Evolutionary conservation across 2,113 vertebrate genomes (phyloP).

Genomic region (Callospermophilus lateralis): DNA sequence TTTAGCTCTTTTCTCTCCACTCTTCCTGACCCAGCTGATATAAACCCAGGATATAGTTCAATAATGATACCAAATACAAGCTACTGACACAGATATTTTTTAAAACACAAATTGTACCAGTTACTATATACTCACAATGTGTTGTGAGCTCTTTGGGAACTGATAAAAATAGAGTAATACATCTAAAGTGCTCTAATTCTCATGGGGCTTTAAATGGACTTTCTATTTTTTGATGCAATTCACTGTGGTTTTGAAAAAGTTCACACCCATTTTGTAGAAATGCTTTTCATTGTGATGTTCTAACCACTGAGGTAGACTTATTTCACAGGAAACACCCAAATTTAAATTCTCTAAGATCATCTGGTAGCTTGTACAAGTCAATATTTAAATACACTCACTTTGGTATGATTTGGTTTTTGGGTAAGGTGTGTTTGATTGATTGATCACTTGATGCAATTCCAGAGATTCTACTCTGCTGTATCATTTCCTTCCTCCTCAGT

Average conservation of each 20-base stretch:
- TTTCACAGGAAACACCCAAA: background rate
- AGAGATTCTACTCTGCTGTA: background rate
- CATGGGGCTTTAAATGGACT: background rate
- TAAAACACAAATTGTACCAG: background rate
- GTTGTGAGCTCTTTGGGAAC: background rate
- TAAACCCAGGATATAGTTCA: background rate
- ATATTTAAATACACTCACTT: background rate
- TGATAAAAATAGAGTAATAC: background rate
- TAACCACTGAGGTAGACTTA: background rate
- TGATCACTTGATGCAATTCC: background rate
- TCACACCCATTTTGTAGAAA: background rate
- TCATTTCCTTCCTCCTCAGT: background rate
- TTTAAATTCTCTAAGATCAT: background rate
- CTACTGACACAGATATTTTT: background rate
- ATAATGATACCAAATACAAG: background rate
- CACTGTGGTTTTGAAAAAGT: background rate
- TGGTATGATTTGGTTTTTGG: background rate
- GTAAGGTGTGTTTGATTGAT: background rate
- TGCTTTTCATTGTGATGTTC: background rate
- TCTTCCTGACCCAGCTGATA: background rate
- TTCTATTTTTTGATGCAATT: constrained; percentile 9
- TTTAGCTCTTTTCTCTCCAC: background rate
- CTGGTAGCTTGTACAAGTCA: background rate
- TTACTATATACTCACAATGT: background rate
- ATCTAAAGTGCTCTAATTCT: background rate